Evolutionary conservation across 1,140 invertebrate genomes (phyloP), one percentile per base, ranked within the genome.

Genomic region (Ceratitis capitata): DNA sequence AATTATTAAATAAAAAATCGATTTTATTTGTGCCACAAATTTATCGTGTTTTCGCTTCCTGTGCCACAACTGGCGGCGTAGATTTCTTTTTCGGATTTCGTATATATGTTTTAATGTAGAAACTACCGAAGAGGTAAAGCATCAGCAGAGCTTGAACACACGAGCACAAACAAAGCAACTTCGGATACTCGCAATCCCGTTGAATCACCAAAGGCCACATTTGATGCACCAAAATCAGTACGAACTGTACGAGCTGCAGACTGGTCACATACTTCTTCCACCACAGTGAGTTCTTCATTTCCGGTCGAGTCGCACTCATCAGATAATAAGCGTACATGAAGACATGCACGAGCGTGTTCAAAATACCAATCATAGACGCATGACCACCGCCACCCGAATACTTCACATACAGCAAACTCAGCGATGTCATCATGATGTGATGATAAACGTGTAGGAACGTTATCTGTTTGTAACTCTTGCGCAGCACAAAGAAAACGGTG

Each of bases 181-280:
- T 83, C 10, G 82, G 32, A 83, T 83, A 83, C 23, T 32, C 32
- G 42, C 82, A 83, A 19, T 51, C 47, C 29, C 14, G 23, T 51
- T 51, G 47, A 32, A 83, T 51, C 35, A 83, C 45, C 49, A 83
- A 83, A 2, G 82, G 82, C 82, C 82, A 53, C 32, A 51, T 9
- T n/a, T 83, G 82, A 32, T 83, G 82, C 2, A 83, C 23, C 1
- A 83, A n/a, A 23, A 83, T 35, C 32, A 83, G 12, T 12, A 83
- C 49, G 82, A 83, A 83, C 12, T 83, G 82, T 10, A 94, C 93
- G 86, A 97, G 93, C 90, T 97, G 96, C 49, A 96, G 88, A 19
- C 93, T 93, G 0, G 96, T 97, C 26, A 97, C 93, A 88, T 97
- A 95, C 88, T 94, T 96, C 91, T 97, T 97, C 96, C 96, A 97